phyloP scores from a whole-genome alignment of 2,113 vertebrate genomes.

The Myiagra hebetior region DNA sequence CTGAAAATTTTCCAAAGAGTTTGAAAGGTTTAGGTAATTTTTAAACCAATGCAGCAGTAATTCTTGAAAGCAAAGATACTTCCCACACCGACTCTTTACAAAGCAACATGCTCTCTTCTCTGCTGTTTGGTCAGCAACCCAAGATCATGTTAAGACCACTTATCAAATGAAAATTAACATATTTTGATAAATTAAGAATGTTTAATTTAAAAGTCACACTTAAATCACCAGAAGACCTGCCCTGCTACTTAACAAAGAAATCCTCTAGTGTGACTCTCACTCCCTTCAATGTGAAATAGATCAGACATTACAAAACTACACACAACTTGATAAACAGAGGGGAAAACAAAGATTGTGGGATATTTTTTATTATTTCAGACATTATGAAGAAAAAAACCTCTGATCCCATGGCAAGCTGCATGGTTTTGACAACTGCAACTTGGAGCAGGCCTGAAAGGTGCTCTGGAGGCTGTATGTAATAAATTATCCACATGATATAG shows the following conservation, averaged over 20 bases:
- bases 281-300: neutral
- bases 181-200: neutral
- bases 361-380: neutral
- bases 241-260: neutral
- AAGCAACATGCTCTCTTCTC: neutral
- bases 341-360: rapidly evolving
- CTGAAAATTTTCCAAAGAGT: neutral
- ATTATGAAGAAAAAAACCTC: neutral
- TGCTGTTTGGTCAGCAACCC: neutral
- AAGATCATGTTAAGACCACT: neutral
- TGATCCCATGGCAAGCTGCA: neutral
- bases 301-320: neutral
- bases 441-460: neutral
- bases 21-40: neutral
- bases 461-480: neutral
- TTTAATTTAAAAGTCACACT: neutral
- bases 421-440: neutral
- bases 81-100: neutral
- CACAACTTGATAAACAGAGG: neutral
- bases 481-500: neutral
- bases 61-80: neutral
- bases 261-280: neutral
- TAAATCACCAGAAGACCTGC: neutral
- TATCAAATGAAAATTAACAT: neutral
- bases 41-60: neutral